A percentile compares a stretch with the other conserved stretches of the same genome.
Evolutionary conservation across 2,797 vertebrate genomes (phyloP).

Genomic region (Bovichtus diacanthus): DNA sequence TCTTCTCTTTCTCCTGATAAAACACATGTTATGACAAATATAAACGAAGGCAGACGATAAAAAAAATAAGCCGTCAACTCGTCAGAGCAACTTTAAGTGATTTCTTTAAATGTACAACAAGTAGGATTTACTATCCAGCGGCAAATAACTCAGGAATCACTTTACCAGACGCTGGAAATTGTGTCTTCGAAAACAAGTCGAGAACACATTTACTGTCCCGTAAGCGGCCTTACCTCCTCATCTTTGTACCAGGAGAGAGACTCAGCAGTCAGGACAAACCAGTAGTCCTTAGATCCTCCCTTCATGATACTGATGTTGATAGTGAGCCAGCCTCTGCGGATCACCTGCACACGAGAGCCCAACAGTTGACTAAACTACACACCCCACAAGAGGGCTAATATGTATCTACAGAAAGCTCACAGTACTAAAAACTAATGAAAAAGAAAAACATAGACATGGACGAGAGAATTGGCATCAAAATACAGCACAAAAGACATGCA

Average conservation of each 20-base stretch:
- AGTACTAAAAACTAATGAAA: constrained; percentile 1
- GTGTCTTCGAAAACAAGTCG: not conserved
- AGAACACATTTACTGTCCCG: not conserved
- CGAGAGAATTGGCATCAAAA: not conserved
- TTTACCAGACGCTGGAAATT: not conserved
- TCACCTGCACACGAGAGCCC: constrained; percentile 85
- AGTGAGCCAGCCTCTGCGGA: constrained; percentile 95
- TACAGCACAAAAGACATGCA: constrained; percentile 10
- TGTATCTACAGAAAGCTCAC: not conserved
- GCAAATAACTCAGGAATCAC: too few relatives aligned
- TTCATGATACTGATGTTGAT: constrained; percentile 99
- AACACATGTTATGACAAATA: not conserved
- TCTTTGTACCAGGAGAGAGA: constrained; percentile 98
- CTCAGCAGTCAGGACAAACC: constrained; percentile 96
- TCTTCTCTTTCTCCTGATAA: constrained; percentile 97
- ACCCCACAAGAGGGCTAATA: not conserved
- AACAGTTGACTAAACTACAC: constrained; percentile 31
- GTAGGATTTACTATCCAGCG: too few relatives aligned
- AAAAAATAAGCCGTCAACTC: not conserved
- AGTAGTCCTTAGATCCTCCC: constrained; percentile 97
- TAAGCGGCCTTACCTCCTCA: constrained; percentile 88
- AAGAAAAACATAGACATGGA: too few relatives aligned
- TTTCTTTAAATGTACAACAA: not conserved
- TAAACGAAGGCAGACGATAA: not conserved
- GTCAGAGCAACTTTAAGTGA: not conserved